Evolutionary conservation across 2,797 vertebrate species (phyloP).

Genomic region (Ataeniobius toweri): DNA sequence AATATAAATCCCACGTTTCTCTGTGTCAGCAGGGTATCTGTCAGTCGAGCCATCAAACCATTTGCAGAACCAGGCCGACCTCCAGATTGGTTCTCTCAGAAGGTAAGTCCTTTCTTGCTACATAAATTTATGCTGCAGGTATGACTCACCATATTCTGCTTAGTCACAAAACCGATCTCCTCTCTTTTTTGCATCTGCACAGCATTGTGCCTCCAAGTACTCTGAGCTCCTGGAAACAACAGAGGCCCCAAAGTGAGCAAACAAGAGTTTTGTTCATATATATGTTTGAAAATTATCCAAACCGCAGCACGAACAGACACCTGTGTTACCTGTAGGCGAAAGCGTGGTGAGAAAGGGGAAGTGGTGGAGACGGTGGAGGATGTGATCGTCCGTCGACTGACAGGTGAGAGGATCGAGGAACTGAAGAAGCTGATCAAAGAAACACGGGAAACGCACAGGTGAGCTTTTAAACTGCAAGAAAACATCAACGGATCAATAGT

Average conservation of each 20-base stretch:
- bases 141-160: conserved; percentile 5
- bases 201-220: conserved; percentile 98
- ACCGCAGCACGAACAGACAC: neutral
- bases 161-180: conserved; percentile 6
- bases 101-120: conserved; percentile 72
- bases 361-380: conserved; percentile 97
- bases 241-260: conserved; percentile 94
- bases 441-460: conserved; percentile 96
- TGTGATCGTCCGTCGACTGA: conserved; percentile 93
- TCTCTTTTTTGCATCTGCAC: conserved; percentile 30
- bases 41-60: conserved; percentile 96
- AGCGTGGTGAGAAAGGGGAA: conserved; percentile 94
- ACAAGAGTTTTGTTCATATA: neutral
- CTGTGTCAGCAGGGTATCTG: conserved; percentile 88
- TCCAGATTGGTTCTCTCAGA: conserved; percentile 98
- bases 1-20: neutral
- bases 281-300: neutral
- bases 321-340: conserved; percentile 81
- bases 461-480: neutral
- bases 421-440: conserved; percentile 93
- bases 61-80: conserved; percentile 95
- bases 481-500: neutral
- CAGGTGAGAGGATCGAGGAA: conserved; percentile 93
- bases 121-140: conserved; percentile 2
- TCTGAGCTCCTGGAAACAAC: conserved; percentile 95